These are phyloP conservation scores for Caenorhabditis parvicauda DNA, from an alignment of 2,888 invertebrate genomes.

Conservation along the genomic window DNA sequence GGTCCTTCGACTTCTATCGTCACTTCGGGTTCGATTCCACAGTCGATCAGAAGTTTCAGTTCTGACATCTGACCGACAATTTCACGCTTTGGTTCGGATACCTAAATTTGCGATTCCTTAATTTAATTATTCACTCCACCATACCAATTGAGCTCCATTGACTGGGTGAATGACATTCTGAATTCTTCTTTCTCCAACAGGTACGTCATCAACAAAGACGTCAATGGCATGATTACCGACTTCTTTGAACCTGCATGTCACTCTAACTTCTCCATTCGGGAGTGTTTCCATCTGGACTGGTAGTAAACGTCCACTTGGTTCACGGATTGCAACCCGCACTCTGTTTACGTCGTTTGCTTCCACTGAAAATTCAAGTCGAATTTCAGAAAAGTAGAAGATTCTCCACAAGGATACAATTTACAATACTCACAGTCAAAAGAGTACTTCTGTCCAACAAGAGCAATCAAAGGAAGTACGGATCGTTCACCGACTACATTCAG, in stretches of 20 bases:
- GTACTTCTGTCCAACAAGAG: slow-evolving; percentile 44
- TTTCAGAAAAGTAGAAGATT: neutral
- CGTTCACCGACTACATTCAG: slow-evolving; percentile 22
- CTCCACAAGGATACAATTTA: neutral
- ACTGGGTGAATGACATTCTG: slow-evolving; percentile 36
- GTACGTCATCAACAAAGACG: slow-evolving; percentile 35
- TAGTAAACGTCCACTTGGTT: slow-evolving; percentile 40
- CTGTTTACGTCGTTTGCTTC: slow-evolving; percentile 40
- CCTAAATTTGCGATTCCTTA: slow-evolving; percentile 2
- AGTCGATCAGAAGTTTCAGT: slow-evolving; percentile 36
- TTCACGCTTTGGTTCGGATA: slow-evolving; percentile 32
- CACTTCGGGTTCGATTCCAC: slow-evolving; percentile 41
- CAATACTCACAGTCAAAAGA: slow-evolving; percentile 39
- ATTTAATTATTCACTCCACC: neutral
- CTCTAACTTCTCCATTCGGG: slow-evolving; percentile 40
- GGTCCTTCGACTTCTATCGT: slow-evolving; percentile 48
- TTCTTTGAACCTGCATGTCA: slow-evolving; percentile 43
- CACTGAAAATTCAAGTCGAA: slow-evolving; percentile 15
- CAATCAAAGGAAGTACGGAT: slow-evolving; percentile 28
- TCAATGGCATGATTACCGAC: slow-evolving; percentile 35
- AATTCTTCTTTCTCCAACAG: slow-evolving; percentile 30
- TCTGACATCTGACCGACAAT: slow-evolving; percentile 38
- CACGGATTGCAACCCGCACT: slow-evolving; percentile 46
- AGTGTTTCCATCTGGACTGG: slow-evolving; percentile 47
- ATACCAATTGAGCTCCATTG: slow-evolving; percentile 37